Evolutionary conservation across 1,140 invertebrate species (phyloP).

Genomic region (Reticulitermes speratus): DNA sequence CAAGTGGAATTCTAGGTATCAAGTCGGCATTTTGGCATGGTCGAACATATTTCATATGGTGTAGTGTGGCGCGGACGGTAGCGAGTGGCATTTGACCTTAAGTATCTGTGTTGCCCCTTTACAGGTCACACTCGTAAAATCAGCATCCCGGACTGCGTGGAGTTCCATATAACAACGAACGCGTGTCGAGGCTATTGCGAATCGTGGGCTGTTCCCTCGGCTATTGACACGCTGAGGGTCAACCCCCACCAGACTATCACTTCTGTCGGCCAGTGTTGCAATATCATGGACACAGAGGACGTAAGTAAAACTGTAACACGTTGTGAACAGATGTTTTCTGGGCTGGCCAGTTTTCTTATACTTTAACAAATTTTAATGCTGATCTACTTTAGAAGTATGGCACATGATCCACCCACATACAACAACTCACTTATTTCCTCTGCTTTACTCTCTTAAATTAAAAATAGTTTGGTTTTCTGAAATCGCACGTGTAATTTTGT

Average conservation of each 20-base stretch:
- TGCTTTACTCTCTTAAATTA: too few species aligned
- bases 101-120: slow-evolving; percentile 29
- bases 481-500: too few species aligned
- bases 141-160: slow-evolving; percentile 77
- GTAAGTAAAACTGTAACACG: slow-evolving; percentile 51
- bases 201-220: slow-evolving; percentile 71
- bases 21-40: too few species aligned
- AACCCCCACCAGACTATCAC: slow-evolving; percentile 72
- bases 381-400: background rate
- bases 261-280: slow-evolving; percentile 84
- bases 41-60: too few species aligned
- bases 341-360: too few species aligned
- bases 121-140: slow-evolving; percentile 76
- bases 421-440: too few species aligned
- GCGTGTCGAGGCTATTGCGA: slow-evolving; percentile 84
- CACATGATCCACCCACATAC: too few species aligned
- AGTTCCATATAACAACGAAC: slow-evolving; percentile 81
- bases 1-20: too few species aligned
- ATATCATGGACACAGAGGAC: slow-evolving; percentile 82
- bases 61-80: too few species aligned
- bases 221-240: slow-evolving; percentile 53
- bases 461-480: too few species aligned
- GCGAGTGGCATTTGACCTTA: too few species aligned
- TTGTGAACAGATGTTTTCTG: background rate
- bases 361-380: too few species aligned